A percentile compares a stretch with the other conserved stretches of the same genome.
phyloP scores from a whole-genome alignment of 2,888 invertebrate species.

The Scrobipalpa atriplicella region DNA sequence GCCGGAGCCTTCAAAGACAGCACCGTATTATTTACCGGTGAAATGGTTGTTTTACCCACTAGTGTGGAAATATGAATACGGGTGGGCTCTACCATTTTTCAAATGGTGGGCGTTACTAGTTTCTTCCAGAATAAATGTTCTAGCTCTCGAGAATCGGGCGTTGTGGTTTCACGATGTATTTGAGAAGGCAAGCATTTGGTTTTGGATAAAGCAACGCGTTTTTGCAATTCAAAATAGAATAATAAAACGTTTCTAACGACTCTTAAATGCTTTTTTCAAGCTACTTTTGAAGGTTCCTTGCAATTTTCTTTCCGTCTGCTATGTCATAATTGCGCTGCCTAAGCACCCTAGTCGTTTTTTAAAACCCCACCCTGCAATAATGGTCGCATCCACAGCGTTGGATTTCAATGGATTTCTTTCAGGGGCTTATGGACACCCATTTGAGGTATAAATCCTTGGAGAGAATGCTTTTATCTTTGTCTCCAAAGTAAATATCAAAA shows the following conservation, averaged over 20 bases:
- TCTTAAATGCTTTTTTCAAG: background rate
- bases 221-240: background rate
- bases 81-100: background rate
- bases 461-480: slow-evolving; percentile 62
- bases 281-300: background rate
- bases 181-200: too few relatives aligned
- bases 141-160: background rate
- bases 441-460: slow-evolving; percentile 53
- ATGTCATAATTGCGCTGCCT: slow-evolving; percentile 3
- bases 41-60: background rate
- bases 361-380: slow-evolving; percentile 13
- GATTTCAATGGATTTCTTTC: slow-evolving; percentile 39
- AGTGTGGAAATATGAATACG: slow-evolving; percentile 37
- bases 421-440: slow-evolving; percentile 48
- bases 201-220: too few relatives aligned
- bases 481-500: slow-evolving; percentile 54
- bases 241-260: background rate
- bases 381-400: background rate
- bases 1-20: slow-evolving; percentile 11
- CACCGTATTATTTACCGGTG: slow-evolving; percentile 1
- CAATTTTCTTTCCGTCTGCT: background rate
- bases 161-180: too few relatives aligned
- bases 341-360: background rate
- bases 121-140: slow-evolving; percentile 2
- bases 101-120: background rate